phyloP scores from a whole-genome alignment of 2,888 invertebrate species.

The Ceriagrion tenellum region DNA sequence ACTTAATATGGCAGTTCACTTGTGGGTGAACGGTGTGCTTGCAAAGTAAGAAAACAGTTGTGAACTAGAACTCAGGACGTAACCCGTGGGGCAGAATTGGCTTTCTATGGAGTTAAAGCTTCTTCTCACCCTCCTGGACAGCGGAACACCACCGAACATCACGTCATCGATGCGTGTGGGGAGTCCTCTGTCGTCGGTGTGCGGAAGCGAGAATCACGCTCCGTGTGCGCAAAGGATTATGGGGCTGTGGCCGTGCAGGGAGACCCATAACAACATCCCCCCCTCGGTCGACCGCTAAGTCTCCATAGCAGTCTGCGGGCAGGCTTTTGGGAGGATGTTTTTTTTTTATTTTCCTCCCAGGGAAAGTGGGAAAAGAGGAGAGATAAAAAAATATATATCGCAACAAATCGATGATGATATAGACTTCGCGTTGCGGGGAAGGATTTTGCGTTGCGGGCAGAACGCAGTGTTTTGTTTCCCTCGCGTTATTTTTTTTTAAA shows the following conservation, averaged over 20 bases:
- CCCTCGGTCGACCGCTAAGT: neutral
- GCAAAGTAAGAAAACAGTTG: too few species aligned
- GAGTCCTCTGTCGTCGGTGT: too few species aligned
- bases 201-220: neutral
- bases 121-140: too few species aligned
- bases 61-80: too few species aligned
- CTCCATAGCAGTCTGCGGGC: neutral
- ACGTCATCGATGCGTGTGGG: too few species aligned
- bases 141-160: too few species aligned
- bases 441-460: neutral
- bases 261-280: neutral
- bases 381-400: neutral
- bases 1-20: too few species aligned
- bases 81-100: too few species aligned
- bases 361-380: too few species aligned
- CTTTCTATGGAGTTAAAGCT: too few species aligned
- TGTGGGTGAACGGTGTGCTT: too few species aligned
- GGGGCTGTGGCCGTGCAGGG: neutral
- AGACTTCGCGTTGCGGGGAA: neutral
- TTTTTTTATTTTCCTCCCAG: too few species aligned
- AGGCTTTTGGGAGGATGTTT: neutral
- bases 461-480: neutral
- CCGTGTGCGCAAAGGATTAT: slow-evolving; percentile 16
- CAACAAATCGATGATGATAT: neutral
- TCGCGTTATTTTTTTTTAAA: neutral